Evolutionary conservation across 2,113 vertebrate genomes (phyloP).

Genomic region (Verasper variegatus): DNA sequence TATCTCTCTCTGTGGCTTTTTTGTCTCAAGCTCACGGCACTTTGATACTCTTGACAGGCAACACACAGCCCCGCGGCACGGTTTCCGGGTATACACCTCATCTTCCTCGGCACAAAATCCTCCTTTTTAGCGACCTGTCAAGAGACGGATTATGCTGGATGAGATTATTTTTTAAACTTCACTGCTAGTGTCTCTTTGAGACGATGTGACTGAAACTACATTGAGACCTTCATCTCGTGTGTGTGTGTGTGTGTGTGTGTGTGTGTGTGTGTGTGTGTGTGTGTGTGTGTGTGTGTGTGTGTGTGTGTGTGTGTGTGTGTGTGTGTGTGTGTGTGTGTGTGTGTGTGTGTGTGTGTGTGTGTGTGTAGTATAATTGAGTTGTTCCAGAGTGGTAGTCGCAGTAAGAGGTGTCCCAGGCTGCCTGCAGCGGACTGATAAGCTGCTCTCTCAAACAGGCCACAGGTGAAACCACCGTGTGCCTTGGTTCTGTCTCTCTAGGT

Average conservation of each 20-base stretch:
- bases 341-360: conserved; percentile 23
- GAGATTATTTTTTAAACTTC: conserved; percentile 40
- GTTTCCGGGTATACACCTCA: conserved; percentile 18
- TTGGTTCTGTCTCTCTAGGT: too few species aligned
- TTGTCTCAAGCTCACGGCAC: conserved; percentile 13
- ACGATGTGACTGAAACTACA: conserved; percentile 14
- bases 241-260: conserved; percentile 1
- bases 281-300: conserved; percentile 2
- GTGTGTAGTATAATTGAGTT: conserved; percentile 34
- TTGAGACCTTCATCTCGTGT: conserved; percentile 34
- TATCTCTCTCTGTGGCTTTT: neutral
- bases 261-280: neutral
- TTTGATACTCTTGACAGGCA: conserved; percentile 42
- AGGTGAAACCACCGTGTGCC: conserved; percentile 34
- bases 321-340: conserved; percentile 20
- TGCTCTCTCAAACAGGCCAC: conserved; percentile 22
- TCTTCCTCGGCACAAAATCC: neutral
- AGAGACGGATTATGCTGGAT: conserved; percentile 33
- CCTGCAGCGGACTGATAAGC: conserved; percentile 49
- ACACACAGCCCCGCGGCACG: conserved; percentile 17
- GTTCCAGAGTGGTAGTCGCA: conserved; percentile 20
- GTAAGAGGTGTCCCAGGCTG: conserved; percentile 50
- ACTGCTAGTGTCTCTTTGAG: conserved; percentile 4
- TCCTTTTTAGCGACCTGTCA: conserved; percentile 24
- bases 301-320: neutral